Conservation (phyloP, 2,797 vertebrate species). For the Melanotaenia boesemani region DNA sequence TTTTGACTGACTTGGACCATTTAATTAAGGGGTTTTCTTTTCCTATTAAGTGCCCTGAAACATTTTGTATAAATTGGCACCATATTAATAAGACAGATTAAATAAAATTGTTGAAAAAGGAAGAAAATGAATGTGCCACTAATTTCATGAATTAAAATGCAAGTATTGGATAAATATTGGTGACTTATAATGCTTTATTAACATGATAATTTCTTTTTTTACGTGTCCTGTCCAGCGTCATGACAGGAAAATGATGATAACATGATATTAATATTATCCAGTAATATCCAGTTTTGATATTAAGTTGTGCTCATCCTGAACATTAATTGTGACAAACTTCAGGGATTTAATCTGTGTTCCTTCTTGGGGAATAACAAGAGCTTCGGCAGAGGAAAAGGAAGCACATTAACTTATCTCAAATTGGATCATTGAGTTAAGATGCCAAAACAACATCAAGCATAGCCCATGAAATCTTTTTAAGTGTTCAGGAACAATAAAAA, state of each 20-base stretch:
- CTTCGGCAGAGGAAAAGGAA: background rate
- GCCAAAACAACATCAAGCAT: conserved; percentile 42
- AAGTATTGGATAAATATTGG: background rate
- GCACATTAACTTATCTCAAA: conserved; percentile 57
- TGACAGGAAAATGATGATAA: no score
- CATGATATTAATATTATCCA: no score
- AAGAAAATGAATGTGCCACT: background rate
- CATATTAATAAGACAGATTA: background rate
- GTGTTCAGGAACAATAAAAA: conserved; percentile 38
- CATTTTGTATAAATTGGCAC: background rate
- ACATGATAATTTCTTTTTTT: no score
- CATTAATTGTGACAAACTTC: background rate
- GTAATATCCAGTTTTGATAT: conserved; percentile 6
- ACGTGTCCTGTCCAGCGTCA: no score
- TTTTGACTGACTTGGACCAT: background rate
- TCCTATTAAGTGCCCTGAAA: background rate
- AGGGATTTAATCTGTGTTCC: conserved; percentile 14
- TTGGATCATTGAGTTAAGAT: conserved; percentile 45
- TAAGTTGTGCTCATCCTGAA: conserved; percentile 8
- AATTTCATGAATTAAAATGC: background rate
- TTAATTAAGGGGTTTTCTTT: background rate
- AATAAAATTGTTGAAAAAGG: background rate
- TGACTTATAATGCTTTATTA: background rate
- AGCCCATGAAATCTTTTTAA: conserved; percentile 50
- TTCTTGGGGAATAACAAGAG: no score